Evolutionary conservation across 2,113 vertebrate species (phyloP), one percentile per base, ranked within the genome.

Genomic region (Halcyon malimbica): DNA sequence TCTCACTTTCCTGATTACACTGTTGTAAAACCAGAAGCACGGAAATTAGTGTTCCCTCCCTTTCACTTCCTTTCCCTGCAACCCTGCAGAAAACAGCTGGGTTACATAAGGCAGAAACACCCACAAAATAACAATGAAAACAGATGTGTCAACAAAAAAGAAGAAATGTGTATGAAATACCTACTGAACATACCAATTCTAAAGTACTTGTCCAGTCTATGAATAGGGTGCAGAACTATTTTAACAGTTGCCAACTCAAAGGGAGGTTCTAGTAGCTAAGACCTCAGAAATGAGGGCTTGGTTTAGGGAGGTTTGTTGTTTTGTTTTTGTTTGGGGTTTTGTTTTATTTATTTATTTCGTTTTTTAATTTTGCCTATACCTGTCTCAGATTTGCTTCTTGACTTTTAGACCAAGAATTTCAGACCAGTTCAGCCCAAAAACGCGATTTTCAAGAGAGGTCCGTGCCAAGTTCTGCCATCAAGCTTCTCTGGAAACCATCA

Each of bases 41-140:
- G 0, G 79, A 81, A 89, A 94, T 90, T 4, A 12, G 18, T 1
- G 18, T 75, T 90, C 80, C 60, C 64, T 94, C 54, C 89, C 84
- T 94, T 94, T 93, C 65, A 65, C 76, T 96, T 96, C 92, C 92
- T 71, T 41, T 83, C 90, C 46, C 78, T 83, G 46, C 71, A 94
- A 80, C 60, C 48, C 69, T 68, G 83, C 88, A 90, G 92, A 93
- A 93, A 96, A 93, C 64, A 93, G 76, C 71, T 33, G 60, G 39
- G 39, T 94, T 96, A 88, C 80, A 42, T 50, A 83, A 96, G 64
- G 46, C 71, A 83, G 48, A 77, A 87, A 51, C 42, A 92, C 41
- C 71, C 83, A 73, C 33, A 73, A 91, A 94, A 37, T 21, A 95
- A 87, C 73, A 92, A 82, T 39, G 65, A 82, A 79, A 94, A 63